These are phyloP conservation scores for Ceryle rudis DNA, from an alignment of 2,797 vertebrate genomes.

Conservation along the genomic window DNA sequence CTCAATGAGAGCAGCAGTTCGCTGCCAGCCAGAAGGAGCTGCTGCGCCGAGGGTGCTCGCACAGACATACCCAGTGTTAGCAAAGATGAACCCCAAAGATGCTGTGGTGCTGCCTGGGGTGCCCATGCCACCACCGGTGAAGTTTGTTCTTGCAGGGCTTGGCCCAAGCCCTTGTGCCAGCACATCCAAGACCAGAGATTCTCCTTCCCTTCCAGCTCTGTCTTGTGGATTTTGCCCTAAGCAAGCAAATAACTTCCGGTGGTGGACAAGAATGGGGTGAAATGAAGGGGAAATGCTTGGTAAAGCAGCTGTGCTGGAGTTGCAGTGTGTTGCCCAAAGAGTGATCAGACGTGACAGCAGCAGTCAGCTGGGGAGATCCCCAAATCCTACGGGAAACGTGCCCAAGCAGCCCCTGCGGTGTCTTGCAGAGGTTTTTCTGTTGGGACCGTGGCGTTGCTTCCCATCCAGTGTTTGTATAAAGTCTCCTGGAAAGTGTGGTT, in stretches of 20 bases:
- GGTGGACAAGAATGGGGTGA: neutral
- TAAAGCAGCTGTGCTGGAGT: neutral
- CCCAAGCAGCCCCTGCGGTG: neutral
- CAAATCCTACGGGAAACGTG: neutral
- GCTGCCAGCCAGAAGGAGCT: neutral
- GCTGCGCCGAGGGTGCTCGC: neutral
- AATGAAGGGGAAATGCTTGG: neutral
- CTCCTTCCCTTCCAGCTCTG: neutral
- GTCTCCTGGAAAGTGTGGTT: neutral
- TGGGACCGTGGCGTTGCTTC: neutral
- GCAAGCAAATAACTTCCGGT: neutral
- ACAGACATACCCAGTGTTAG: accelerated
- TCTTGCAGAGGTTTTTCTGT: neutral
- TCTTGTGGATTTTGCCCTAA: neutral
- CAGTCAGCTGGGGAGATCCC: neutral
- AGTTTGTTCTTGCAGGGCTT: neutral
- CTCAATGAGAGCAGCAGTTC: neutral
- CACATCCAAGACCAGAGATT: neutral
- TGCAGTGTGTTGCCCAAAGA: neutral
- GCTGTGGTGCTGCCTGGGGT: accelerated
- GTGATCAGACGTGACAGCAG: neutral
- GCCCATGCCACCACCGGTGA: accelerated
- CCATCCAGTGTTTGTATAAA: neutral
- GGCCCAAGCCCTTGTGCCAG: neutral
- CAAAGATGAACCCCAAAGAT: neutral